A percentile compares a stretch with the other conserved stretches of the same genome.
These are phyloP conservation scores for Apis cerana DNA, from an alignment of 1,140 invertebrate species.

Conservation along the genomic window DNA sequence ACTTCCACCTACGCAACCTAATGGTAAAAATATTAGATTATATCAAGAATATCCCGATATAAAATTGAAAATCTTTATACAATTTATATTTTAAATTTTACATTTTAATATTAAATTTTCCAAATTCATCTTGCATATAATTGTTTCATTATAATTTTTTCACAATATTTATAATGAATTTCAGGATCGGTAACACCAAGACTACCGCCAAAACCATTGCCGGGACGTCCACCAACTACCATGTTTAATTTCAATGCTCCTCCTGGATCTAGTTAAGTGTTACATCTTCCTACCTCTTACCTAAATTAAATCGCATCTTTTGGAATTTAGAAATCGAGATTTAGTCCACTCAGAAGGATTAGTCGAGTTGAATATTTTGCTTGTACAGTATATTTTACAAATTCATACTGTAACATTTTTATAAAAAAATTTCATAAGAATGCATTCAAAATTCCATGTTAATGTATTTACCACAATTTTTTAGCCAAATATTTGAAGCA, in stretches of 20 bases:
- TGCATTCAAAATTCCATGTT: neutral
- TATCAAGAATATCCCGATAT: neutral
- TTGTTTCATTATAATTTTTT: neutral
- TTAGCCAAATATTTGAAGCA: neutral
- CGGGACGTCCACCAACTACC: slow-evolving; percentile 76
- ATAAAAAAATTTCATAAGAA: neutral
- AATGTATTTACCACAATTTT: slow-evolving; percentile 1
- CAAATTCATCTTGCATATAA: neutral
- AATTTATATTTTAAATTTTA: neutral
- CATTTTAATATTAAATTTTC: neutral
- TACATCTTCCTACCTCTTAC: slow-evolving; percentile 55
- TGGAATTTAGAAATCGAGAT: slow-evolving; percentile 57
- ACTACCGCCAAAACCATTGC: slow-evolving; percentile 80
- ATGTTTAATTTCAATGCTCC: slow-evolving; percentile 80
- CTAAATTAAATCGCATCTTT: slow-evolving; percentile 48
- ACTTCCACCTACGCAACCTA: slow-evolving; percentile 76
- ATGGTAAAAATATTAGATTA: slow-evolving; percentile 68
- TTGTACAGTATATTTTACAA: slow-evolving; percentile 24
- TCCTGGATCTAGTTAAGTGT: slow-evolving; percentile 77
- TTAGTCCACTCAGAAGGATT: slow-evolving; percentile 61
- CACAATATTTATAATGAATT: slow-evolving; percentile 7
- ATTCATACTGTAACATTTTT: slow-evolving; percentile 15
- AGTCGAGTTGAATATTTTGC: slow-evolving; percentile 26
- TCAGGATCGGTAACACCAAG: slow-evolving; percentile 78
- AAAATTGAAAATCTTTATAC: too few relatives aligned